Percentiles rank a stretch among this genome's conserved stretches.
Evolutionary conservation across 2,113 vertebrate genomes (phyloP).

Genomic region (Cynoglossus semilaevis): DNA sequence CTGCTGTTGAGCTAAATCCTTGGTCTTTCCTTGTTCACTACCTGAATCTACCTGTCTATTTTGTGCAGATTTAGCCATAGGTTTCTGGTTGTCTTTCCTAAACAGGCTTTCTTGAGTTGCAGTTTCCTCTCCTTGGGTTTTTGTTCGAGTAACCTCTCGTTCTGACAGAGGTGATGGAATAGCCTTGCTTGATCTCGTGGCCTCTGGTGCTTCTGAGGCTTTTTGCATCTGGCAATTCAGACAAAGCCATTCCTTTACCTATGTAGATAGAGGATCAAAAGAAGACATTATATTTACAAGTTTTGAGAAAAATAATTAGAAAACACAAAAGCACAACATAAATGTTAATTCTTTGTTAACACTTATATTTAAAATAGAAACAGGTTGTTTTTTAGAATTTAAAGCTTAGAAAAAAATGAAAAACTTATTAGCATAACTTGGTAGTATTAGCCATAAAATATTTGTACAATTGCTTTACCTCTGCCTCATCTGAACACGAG

Average conservation of each 20-base stretch:
- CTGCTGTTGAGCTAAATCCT: too few relatives aligned
- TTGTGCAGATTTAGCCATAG: slow-evolving; percentile 26
- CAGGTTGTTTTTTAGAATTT: too few relatives aligned
- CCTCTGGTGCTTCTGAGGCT: slow-evolving; percentile 78
- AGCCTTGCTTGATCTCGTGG: slow-evolving; percentile 61
- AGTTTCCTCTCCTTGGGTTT: slow-evolving; percentile 36
- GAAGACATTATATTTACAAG: too few relatives aligned
- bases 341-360: too few relatives aligned
- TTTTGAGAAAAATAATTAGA: too few relatives aligned
- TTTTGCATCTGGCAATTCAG: slow-evolving; percentile 92
- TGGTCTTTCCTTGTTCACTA: slow-evolving; percentile 13
- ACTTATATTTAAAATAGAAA: too few relatives aligned
- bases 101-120: slow-evolving; percentile 4
- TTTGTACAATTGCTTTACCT: slow-evolving; percentile 61
- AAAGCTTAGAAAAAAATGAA: too few relatives aligned
- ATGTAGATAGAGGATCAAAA: too few relatives aligned
- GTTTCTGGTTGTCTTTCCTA: slow-evolving; percentile 21
- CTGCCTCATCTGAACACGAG: slow-evolving; percentile 81
- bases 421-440: too few relatives aligned
- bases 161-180: slow-evolving; percentile 7
- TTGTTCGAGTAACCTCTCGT: slow-evolving; percentile 18
- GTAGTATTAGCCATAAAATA: too few relatives aligned
- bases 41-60: slow-evolving; percentile 12
- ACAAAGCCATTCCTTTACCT: slow-evolving; percentile 88
- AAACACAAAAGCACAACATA: too few relatives aligned